Evolutionary conservation across 2,113 vertebrate species (phyloP), one percentile per base, ranked within the genome.

Genomic region (Corapipo altera): DNA sequence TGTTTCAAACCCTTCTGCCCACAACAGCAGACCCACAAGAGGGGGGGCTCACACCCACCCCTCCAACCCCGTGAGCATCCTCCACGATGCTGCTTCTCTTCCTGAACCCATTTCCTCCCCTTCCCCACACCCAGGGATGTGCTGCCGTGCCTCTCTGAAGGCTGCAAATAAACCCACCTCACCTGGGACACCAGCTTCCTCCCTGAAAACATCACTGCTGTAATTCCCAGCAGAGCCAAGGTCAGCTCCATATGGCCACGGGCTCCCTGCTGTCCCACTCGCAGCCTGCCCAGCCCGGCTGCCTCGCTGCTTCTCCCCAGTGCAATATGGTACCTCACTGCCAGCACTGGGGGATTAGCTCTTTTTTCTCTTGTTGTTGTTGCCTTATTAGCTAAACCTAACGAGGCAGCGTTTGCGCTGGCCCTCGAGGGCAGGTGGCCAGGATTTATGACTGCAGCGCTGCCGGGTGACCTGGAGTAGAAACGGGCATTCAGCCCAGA

Each of bases 381-480:
- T 88, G 86, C 93, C 92, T 93, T 96, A 96, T 95, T 95, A 96
- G 81, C 93, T 94, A 70, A 85, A 95, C 89, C 66, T 95, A 96
- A 96, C 20, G 37, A 96, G 87, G 91, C 84, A 89, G 81, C 23
- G 2, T 78, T 92, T 89, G 66, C 72, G 77, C 43, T 0, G 51
- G 92, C 69, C 91, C 94, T 91, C 19, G 74, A 70, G 89, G 96
- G 91, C 94, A 93, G 87, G 89, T 89, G 94, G 93, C 89, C 3
- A 39, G 78, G 93, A 97, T 96, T 97, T 93, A 96, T 81, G 76
- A 92, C 89, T 95, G 94, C 91, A 91, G 95, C 1, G 2, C 69
- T 83, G 85, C 69, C 0, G 52, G 58, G 65, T 84, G 91, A 93
- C 89, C 93, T 64, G 73, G 75, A 88, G 76, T 33, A 93, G 78